Percentiles rank a stretch among this genome's conserved stretches.
These are phyloP conservation scores for Falco columbarius DNA, from an alignment of 2,797 vertebrate species.

Conservation along the genomic window DNA sequence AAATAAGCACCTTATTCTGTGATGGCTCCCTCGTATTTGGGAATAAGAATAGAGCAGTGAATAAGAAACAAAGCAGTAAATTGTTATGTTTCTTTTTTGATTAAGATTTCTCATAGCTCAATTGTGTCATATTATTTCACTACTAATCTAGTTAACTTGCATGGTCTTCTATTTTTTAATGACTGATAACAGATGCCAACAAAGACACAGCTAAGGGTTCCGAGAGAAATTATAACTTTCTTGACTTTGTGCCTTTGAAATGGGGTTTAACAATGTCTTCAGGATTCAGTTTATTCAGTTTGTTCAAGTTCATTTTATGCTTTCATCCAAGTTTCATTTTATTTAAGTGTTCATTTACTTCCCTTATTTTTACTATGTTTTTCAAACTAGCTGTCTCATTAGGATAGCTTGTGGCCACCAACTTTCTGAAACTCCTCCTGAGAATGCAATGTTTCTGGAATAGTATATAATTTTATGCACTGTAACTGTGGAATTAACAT, in stretches of 20 bases:
- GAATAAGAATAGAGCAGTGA: background rate
- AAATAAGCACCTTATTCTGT: background rate
- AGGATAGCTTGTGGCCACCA: constrained; percentile 31
- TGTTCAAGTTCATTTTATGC: background rate
- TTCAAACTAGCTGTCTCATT: constrained; percentile 41
- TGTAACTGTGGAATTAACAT: constrained; percentile 67
- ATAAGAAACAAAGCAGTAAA: background rate
- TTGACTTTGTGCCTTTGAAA: background rate
- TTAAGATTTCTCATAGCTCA: background rate
- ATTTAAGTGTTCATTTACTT: constrained; percentile 29
- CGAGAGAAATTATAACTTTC: background rate
- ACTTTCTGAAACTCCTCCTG: constrained; percentile 35
- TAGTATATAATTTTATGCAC: constrained; percentile 54
- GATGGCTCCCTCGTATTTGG: background rate
- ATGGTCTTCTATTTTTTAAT: background rate
- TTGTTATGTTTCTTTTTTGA: background rate
- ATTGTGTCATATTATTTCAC: background rate
- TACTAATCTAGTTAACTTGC: background rate
- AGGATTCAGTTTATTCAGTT: background rate
- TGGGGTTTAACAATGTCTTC: background rate
- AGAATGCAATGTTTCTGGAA: constrained; percentile 53
- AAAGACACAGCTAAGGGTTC: background rate
- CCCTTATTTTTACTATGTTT: constrained; percentile 37
- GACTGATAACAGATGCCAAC: background rate
- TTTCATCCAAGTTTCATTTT: constrained; percentile 1